phyloP scores from a whole-genome alignment of 2,888 invertebrate species.

The Drosophila mimica region DNA sequence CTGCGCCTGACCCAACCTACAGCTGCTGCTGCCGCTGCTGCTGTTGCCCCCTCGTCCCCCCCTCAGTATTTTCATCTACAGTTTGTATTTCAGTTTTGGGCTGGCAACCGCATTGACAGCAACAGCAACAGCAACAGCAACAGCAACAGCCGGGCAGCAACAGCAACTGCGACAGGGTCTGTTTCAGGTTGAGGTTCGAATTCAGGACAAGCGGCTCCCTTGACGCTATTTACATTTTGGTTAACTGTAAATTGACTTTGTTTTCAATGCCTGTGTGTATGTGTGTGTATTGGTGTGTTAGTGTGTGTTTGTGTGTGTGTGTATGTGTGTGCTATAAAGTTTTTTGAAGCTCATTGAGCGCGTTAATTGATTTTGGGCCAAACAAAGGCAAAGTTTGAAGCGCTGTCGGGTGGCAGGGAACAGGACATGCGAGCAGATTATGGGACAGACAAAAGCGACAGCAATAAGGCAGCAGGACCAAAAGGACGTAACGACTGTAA shows the following conservation, averaged over 20 bases:
- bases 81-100: conserved; percentile 35
- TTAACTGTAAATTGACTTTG: conserved; percentile 79
- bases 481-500: conserved; percentile 34
- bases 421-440: conserved; percentile 25
- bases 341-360: conserved; percentile 72
- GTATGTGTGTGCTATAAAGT: conserved; percentile 48
- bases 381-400: conserved; percentile 74
- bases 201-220: conserved; percentile 49
- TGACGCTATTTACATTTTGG: conserved; percentile 73
- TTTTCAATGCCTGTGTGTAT: conserved; percentile 25
- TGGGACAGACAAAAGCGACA: conserved; percentile 49
- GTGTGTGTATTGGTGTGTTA: conserved; percentile 8
- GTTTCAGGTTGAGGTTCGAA: conserved; percentile 20
- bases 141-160: conserved; percentile 8
- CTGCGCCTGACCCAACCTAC: background rate
- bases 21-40: background rate
- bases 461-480: conserved; percentile 20
- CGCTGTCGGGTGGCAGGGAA: background rate
- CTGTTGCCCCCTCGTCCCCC: background rate
- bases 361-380: conserved; percentile 77
- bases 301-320: conserved; percentile 14
- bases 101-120: conserved; percentile 39
- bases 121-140: background rate
- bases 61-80: background rate
- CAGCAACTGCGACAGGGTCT: conserved; percentile 21